Evolutionary conservation across 2,888 invertebrate genomes (phyloP).

Genomic region (Apotomis capreana): DNA sequence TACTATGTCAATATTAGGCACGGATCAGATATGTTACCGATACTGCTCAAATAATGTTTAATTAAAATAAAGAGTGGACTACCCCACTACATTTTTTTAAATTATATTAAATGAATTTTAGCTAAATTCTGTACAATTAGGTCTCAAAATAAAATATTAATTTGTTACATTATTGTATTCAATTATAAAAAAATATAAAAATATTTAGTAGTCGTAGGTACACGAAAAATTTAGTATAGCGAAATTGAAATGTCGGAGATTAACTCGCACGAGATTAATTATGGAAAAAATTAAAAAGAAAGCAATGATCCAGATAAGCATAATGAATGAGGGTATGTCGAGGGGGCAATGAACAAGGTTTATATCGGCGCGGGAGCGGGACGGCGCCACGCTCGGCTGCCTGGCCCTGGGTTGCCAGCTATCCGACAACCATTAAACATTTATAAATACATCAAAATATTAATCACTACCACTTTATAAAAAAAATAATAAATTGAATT

Average conservation of each 20-base stretch:
- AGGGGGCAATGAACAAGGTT: conserved; percentile 63
- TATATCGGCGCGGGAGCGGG: conserved; percentile 57
- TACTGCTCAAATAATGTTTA: neutral
- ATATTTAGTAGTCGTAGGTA: neutral
- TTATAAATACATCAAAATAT: neutral
- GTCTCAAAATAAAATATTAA: neutral
- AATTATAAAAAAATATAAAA: neutral
- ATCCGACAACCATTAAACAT: conserved; percentile 33
- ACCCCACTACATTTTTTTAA: neutral
- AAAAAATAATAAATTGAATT: neutral
- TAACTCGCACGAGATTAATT: neutral
- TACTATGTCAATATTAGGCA: neutral
- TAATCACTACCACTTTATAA: neutral
- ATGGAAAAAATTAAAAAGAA: conserved; percentile 7
- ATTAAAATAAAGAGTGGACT: neutral
- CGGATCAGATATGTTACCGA: neutral
- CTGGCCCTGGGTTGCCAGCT: conserved; percentile 63
- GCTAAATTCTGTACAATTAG: neutral
- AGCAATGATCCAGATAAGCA: conserved; percentile 45
- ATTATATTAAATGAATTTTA: no score
- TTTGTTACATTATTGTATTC: neutral
- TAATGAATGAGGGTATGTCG: conserved; percentile 60
- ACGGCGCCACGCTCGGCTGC: conserved; percentile 71
- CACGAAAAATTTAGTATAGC: neutral
- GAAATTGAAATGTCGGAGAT: neutral